Conservation (phyloP, 2,888 invertebrate genomes). For the Lithodes maja region DNA sequence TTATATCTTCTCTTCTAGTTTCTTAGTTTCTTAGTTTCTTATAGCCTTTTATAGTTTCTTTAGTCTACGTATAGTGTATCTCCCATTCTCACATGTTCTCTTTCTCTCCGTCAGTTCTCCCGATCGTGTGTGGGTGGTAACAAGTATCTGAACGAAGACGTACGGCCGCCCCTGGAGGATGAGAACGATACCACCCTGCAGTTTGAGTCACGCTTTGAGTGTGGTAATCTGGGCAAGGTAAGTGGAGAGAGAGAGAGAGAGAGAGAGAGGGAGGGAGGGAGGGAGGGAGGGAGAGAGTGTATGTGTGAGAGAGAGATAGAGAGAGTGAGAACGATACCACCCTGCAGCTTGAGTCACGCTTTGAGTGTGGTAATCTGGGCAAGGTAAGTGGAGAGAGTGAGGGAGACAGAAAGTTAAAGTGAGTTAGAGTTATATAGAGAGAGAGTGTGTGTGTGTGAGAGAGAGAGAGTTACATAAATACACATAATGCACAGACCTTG, state of each 20-base stretch:
- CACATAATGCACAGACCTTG: too few relatives aligned
- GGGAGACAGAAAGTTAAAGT: too few relatives aligned
- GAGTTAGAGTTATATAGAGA: too few relatives aligned
- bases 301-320: slow-evolving; percentile 10
- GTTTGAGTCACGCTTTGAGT: slow-evolving; percentile 96
- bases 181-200: slow-evolving; percentile 75
- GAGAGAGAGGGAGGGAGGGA: too few relatives aligned
- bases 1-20: too few relatives aligned
- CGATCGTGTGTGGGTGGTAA: slow-evolving; percentile 72
- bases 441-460: too few relatives aligned
- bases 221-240: slow-evolving; percentile 89
- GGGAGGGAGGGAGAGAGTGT: not conserved
- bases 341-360: slow-evolving; percentile 91
- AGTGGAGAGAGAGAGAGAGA: not conserved
- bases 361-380: slow-evolving; percentile 94
- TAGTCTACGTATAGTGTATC: not conserved
- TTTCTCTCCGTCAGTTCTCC: slow-evolving; percentile 71
- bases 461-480: too few relatives aligned
- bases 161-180: slow-evolving; percentile 50
- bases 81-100: not conserved
- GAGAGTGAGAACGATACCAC: slow-evolving; percentile 68
- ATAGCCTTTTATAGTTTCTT: not conserved
- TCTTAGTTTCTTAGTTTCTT: too few relatives aligned
- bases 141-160: slow-evolving; percentile 68
- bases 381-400: slow-evolving; percentile 76